These are phyloP conservation scores for Caenorhabditis zanzibari DNA, from an alignment of 2,888 invertebrate species.

Conservation along the genomic window DNA sequence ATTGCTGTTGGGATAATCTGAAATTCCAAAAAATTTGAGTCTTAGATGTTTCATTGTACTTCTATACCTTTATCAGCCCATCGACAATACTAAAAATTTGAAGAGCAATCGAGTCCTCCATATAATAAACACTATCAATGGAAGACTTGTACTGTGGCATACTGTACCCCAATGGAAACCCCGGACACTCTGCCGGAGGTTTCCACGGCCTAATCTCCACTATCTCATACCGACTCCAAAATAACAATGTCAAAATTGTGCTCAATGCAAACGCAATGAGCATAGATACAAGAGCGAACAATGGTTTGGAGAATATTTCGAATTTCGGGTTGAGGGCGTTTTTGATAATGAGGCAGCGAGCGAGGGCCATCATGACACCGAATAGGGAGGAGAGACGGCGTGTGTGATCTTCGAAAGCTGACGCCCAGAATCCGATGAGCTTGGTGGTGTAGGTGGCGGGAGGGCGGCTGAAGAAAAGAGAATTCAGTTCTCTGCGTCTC, in stretches of 20 bases:
- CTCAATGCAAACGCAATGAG: constrained; percentile 3
- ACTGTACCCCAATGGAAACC: constrained; percentile 8
- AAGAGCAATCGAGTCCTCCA: background rate
- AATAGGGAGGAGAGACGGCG: constrained; percentile 13
- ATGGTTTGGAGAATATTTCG: background rate
- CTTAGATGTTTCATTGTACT: background rate
- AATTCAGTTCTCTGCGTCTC: too few relatives aligned
- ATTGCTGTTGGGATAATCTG: constrained; percentile 21
- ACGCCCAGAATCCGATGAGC: constrained; percentile 11
- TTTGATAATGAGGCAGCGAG: background rate
- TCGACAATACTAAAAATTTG: constrained; percentile 15
- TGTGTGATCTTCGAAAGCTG: constrained; percentile 6
- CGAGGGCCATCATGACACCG: constrained; percentile 12
- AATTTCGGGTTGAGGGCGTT: constrained; percentile 22
- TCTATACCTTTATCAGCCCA: constrained; percentile 15
- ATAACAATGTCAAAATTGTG: background rate
- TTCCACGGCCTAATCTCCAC: background rate
- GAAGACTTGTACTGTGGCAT: background rate
- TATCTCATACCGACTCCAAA: constrained; percentile 9
- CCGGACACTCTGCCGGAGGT: background rate
- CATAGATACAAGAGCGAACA: background rate
- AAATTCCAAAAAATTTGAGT: background rate
- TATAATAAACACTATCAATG: background rate
- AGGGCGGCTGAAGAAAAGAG: background rate
- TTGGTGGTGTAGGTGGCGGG: background rate